A percentile compares a stretch with the other conserved stretches of the same genome.
These are phyloP conservation scores for Cylas formicarius DNA, from an alignment of 1,140 invertebrate genomes.

Conservation along the genomic window DNA sequence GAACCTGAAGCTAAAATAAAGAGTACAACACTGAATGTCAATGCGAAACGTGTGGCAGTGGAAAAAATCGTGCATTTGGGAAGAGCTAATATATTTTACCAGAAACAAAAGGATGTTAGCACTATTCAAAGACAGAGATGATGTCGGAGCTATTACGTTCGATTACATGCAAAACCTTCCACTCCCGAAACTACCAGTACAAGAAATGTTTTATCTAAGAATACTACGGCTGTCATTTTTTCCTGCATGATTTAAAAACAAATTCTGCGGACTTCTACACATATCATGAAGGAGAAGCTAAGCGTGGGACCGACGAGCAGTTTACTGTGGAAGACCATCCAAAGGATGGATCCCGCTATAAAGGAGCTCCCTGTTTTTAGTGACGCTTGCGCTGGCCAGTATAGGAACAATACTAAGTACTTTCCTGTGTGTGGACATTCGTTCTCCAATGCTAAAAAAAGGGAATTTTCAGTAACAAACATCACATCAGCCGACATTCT, in stretches of 20 bases:
- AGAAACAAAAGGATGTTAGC: not conserved
- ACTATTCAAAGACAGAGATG: constrained; percentile 2
- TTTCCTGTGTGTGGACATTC: too few relatives aligned
- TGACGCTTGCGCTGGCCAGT: constrained; percentile 23
- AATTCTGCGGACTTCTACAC: not conserved
- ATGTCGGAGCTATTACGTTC: constrained; percentile 7
- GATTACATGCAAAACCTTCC: constrained; percentile 12
- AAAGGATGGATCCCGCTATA: not conserved
- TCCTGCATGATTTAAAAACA: constrained; percentile 5
- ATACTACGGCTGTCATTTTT: constrained; percentile 9
- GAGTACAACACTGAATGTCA: not conserved
- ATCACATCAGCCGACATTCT: too few relatives aligned
- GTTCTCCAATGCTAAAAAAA: too few relatives aligned
- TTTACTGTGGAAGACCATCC: not conserved
- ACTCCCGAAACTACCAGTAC: not conserved
- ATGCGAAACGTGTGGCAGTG: constrained; percentile 1
- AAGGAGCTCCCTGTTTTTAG: constrained; percentile 29
- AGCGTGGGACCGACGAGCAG: not conserved
- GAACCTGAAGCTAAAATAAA: not conserved
- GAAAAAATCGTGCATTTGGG: constrained; percentile 1
- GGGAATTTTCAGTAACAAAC: too few relatives aligned
- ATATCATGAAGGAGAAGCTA: constrained; percentile 8
- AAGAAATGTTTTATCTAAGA: constrained; percentile 8
- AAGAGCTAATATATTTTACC: not conserved
- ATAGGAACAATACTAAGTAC: constrained; percentile 8